Base-by-base conservation (phyloP, 2,113 vertebrate species). In the Ifrita kowaldi region DNA sequence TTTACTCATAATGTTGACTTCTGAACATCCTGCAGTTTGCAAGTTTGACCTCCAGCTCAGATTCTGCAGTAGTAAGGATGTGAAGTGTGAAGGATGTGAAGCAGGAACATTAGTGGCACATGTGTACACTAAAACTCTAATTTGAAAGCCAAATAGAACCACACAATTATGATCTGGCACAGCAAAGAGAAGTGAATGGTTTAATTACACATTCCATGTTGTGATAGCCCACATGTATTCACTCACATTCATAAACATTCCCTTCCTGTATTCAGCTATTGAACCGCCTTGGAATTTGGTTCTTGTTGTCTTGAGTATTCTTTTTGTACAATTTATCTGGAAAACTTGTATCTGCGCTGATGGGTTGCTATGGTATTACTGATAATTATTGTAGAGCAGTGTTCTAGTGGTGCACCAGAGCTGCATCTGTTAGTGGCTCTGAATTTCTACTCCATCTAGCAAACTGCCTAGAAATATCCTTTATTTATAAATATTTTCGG, bases 191-290 rank as follows among this genome's bases (percentile, higher is more conserved):
- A 94, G 24, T 18, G 35, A 91, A 78, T 50, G 50, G 50, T 67
- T 89, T 87, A 84, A 87, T 94, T 97, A 77, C 56, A 67, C 44
- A 42, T 74, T 67, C 52, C 26, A 8, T 42, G 35, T 50, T 95
- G 91, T 81, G 91, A 91, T 87, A 91, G 52, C 84, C 87, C 95
- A 87, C 80, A n/a, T 33, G 23, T 63, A 46, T 84, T 86, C 30
- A 80, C 59, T 74, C 60, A 33, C 11, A 57, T 78, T 75, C 59
- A 33, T 67, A 74, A 89, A 57, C 39, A 63, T 30, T 87, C 47
- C 8, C 56, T 81, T 76, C 46, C 63, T 70, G 14, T 77, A 16
- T n/a, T 67, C 55, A 67, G 52, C 41, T 85, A 30, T 71, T 92
- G 78, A 87, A 77, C 89, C n/a, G 49, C 63, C 3, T 23, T 11